Base-by-base conservation (phyloP, 2,888 invertebrate species). In the Halictus quadricinctus region DNA sequence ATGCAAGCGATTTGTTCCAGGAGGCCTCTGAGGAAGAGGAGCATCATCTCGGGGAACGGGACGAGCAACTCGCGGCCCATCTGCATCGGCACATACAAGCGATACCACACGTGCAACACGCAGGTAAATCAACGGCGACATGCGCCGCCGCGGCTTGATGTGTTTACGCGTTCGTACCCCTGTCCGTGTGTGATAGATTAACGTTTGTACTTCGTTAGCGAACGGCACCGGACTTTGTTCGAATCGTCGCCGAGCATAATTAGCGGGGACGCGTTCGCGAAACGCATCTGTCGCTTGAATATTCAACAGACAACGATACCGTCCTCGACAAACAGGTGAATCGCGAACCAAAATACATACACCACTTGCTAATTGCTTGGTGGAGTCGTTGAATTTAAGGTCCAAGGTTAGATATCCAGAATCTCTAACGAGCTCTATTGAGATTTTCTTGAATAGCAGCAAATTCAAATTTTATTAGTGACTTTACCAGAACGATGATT, bases 51-150 rank as follows among this genome's bases (percentile, higher is more conserved):
- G 75, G 90, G 88, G 84, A 91, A 91, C 80, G 88, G 94, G 91
- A 92, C 95, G 84, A 89, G 91, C 87, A 89, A 83, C 90, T 81
- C 89, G 81, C 93, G 92, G 72, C 94, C 94, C 64, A 95, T 97
- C 90, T 98, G 98, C 93, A 96, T 97, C 69, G 98, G 98, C 36
- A 95, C 97, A 29, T 96, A 96, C 91, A 96, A 97, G 92, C 95
- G 97, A 81, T 97, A 97, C 95, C 97, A 97, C 92, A 96, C 97
- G 92, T 98, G 98, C 94, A 98, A 97, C 94, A 97, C 96, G 88
- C 96, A 97, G 95, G 98, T 97, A 95, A 95, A 84, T 80, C 87
- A 77, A 83, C 74, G 70, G 50, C 64, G 80, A 60, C 69, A 69
- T 69, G 43, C 66, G 58, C 50, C 36, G 46, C 43, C 54, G 64